phyloP scores from a whole-genome alignment of 2,888 invertebrate genomes.

The Nomada hirtipes region DNA sequence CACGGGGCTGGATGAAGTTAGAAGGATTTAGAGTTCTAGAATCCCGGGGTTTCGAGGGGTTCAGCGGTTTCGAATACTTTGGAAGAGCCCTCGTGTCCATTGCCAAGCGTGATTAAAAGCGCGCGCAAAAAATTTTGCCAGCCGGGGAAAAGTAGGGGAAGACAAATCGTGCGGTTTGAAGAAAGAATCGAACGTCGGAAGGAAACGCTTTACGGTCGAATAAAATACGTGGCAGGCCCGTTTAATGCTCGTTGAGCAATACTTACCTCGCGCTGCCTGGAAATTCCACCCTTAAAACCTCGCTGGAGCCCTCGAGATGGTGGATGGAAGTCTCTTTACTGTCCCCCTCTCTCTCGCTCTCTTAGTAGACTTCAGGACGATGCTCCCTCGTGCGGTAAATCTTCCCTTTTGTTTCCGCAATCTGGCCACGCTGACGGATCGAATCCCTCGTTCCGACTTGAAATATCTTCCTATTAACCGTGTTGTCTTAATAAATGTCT shows the following conservation, averaged over 20 bases:
- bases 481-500: background rate
- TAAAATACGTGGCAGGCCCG: constrained; percentile 68
- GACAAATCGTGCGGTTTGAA: background rate
- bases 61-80: no score
- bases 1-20: no score
- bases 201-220: constrained; percentile 54
- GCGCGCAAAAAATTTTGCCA: no score
- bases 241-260: constrained; percentile 71
- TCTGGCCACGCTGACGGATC: constrained; percentile 28
- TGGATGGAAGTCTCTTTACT: constrained; percentile 30
- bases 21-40: no score
- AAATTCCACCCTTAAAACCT: constrained; percentile 41
- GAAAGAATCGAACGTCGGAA: constrained; percentile 57
- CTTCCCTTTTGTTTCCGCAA: constrained; percentile 41
- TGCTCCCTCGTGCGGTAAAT: constrained; percentile 64
- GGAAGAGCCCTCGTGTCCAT: no score
- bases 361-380: constrained; percentile 40
- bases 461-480: constrained; percentile 1
- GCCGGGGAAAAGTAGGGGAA: background rate
- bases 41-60: no score
- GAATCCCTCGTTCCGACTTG: constrained; percentile 4
- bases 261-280: constrained; percentile 41
- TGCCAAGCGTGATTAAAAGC: no score
- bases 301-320: constrained; percentile 31
- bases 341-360: background rate